Conservation (phyloP, 2,888 invertebrate species). For the Chrysolina haemoptera region DNA sequence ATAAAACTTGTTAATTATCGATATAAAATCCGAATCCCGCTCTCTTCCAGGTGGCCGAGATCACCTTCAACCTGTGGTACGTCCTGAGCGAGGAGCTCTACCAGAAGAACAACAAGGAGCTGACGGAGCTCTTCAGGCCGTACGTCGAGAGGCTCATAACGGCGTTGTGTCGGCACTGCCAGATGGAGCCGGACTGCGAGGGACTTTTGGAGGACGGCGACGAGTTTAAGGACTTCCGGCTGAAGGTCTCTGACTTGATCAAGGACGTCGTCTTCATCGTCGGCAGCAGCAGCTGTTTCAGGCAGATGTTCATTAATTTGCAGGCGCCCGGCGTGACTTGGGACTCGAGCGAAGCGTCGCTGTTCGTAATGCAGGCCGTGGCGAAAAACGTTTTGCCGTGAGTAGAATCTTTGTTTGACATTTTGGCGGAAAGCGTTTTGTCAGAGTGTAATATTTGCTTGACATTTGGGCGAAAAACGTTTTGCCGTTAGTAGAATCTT, state of each 20-base stretch:
- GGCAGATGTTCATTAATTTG: slow-evolving; percentile 89
- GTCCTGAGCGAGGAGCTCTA: slow-evolving; percentile 95
- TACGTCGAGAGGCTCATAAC: slow-evolving; percentile 92
- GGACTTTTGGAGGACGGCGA: slow-evolving; percentile 88
- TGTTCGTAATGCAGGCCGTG: slow-evolving; percentile 95
- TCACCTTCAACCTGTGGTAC: slow-evolving; percentile 98
- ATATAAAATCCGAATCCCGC: no score
- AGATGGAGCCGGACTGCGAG: slow-evolving; percentile 95
- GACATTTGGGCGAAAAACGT: slow-evolving; percentile 96
- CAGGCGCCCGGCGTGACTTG: slow-evolving; percentile 83
- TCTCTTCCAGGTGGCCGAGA: slow-evolving; percentile 73
- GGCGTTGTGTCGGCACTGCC: slow-evolving; percentile 91
- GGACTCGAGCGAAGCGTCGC: slow-evolving; percentile 94
- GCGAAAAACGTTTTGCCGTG: slow-evolving; percentile 96
- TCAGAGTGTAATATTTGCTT: no score
- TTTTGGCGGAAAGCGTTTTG: no score
- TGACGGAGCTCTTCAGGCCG: slow-evolving; percentile 89
- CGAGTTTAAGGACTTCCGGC: slow-evolving; percentile 88
- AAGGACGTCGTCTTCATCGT: slow-evolving; percentile 98
- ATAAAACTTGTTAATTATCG: no score
- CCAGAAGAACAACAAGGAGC: slow-evolving; percentile 84
- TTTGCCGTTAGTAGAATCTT: slow-evolving; percentile 82
- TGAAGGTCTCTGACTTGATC: slow-evolving; percentile 87
- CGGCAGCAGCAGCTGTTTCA: slow-evolving; percentile 92
- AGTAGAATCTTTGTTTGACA: slow-evolving; percentile 71